Conservation (phyloP, 53 echinoderm and acorn worm species). For the Echinarachnius parma region DNA sequence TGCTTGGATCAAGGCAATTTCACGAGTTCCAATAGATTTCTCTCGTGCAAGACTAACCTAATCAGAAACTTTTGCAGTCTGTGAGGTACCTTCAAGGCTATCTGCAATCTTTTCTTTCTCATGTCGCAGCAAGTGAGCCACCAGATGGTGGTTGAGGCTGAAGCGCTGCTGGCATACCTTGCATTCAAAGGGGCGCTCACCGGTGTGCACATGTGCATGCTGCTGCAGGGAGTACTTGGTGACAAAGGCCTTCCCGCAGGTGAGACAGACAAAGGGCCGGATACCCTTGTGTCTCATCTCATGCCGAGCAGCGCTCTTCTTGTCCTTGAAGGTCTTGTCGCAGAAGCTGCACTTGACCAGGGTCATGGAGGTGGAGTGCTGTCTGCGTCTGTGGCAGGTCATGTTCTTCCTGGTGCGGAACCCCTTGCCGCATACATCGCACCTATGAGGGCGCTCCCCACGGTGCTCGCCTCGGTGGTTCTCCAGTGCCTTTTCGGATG, state of each 20-base stretch:
- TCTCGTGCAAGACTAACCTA: too few species aligned
- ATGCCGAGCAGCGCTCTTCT: conserved; percentile 7
- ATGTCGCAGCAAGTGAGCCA: conserved; percentile 4
- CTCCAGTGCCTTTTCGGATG: conserved; percentile 20
- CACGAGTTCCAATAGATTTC: too few species aligned
- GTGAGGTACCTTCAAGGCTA: too few species aligned
- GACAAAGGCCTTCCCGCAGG: conserved; percentile 10
- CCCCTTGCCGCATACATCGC: conserved; percentile 22
- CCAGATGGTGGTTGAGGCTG: background rate
- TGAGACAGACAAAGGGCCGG: conserved; percentile 37
- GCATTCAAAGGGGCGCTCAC: conserved; percentile 5
- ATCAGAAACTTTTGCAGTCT: too few species aligned
- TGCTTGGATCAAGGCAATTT: too few species aligned
- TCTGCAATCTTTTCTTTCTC: conserved; percentile 2
- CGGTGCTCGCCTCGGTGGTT: conserved; percentile 29
- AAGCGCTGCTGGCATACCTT: background rate
- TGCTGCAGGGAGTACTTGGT: conserved; percentile 6
- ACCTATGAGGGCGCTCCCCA: conserved; percentile 21
- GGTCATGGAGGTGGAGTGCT: conserved; percentile 3
- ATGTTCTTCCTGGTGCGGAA: conserved; percentile 24
- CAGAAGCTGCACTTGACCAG: conserved; percentile 21
- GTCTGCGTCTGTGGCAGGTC: conserved; percentile 23
- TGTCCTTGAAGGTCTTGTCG: conserved; percentile 36
- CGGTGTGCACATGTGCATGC: background rate
- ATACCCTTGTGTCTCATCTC: conserved; percentile 44